Percentiles rank a stretch among this genome's conserved stretches.
Conservation (phyloP, 2,113 vertebrate genomes). For the Melanerpes formicivorus region DNA sequence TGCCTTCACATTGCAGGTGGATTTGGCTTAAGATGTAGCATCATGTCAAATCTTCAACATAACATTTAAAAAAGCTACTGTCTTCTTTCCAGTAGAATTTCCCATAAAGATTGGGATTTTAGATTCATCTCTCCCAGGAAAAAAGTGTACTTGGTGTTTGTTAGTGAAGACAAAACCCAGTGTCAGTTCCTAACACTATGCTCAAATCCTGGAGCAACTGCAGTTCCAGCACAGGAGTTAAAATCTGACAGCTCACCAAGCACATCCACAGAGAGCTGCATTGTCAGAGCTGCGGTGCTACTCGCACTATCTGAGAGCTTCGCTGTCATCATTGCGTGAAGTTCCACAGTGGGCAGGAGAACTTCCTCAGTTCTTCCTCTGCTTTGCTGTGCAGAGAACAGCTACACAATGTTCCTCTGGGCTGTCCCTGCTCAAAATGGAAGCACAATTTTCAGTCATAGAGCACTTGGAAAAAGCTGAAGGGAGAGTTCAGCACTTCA, state of each 20-base stretch:
- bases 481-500: background rate
- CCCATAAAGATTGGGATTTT: background rate
- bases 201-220: background rate
- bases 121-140: background rate
- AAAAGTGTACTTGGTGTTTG: background rate
- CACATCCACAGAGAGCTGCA: rapidly evolving
- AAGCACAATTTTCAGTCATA: background rate
- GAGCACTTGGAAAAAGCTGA: background rate
- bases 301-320: background rate
- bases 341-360: background rate
- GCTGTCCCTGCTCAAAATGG: background rate
- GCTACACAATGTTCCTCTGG: background rate
- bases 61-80: background rate
- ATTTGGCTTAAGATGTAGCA: background rate
- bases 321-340: background rate
- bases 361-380: background rate
- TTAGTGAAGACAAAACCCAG: background rate
- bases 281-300: background rate
- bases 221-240: background rate
- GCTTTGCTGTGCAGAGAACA: background rate
- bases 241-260: background rate
- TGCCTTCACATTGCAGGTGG: background rate
- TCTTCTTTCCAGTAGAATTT: background rate
- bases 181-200: background rate
- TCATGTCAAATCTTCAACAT: background rate